Conservation (phyloP, 2,888 invertebrate species). For the Hedychridium roseum region DNA sequence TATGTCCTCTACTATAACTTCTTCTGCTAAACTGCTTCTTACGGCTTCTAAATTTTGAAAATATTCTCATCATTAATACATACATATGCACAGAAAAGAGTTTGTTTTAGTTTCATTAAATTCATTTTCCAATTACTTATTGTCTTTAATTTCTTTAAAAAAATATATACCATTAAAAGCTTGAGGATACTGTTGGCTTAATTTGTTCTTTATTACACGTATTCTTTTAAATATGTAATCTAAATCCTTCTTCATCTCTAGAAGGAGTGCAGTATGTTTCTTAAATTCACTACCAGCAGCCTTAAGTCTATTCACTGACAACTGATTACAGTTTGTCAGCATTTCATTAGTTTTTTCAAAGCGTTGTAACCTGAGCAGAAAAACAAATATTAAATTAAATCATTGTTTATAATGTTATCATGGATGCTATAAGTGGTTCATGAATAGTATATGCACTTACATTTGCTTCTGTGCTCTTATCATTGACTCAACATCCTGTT, state of each 20-base stretch:
- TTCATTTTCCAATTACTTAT: neutral
- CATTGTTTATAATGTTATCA: too few relatives aligned
- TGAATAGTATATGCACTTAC: too few relatives aligned
- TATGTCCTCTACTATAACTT: slow-evolving; percentile 58
- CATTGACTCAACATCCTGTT: slow-evolving; percentile 88
- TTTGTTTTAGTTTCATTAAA: neutral
- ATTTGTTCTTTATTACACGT: slow-evolving; percentile 80
- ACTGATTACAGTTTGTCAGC: slow-evolving; percentile 94
- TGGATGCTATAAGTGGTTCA: too few relatives aligned
- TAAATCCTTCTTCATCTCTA: slow-evolving; percentile 93
- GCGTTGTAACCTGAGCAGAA: slow-evolving; percentile 80
- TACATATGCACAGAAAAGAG: neutral
- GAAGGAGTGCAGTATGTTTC: slow-evolving; percentile 84
- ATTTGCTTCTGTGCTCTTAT: slow-evolving; percentile 92
- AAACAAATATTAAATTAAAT: neutral
- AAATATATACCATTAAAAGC: slow-evolving; percentile 56
- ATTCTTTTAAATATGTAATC: slow-evolving; percentile 95
- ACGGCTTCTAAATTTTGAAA: slow-evolving; percentile 49
- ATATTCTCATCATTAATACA: neutral
- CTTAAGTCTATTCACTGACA: slow-evolving; percentile 89
- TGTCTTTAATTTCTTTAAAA: neutral
- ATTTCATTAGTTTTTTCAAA: slow-evolving; percentile 99
- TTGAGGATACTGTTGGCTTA: slow-evolving; percentile 68
- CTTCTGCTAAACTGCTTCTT: slow-evolving; percentile 60
- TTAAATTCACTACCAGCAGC: slow-evolving; percentile 89